These are phyloP conservation scores for Allacma fusca DNA, from an alignment of 2,888 invertebrate species.

Conservation along the genomic window DNA sequence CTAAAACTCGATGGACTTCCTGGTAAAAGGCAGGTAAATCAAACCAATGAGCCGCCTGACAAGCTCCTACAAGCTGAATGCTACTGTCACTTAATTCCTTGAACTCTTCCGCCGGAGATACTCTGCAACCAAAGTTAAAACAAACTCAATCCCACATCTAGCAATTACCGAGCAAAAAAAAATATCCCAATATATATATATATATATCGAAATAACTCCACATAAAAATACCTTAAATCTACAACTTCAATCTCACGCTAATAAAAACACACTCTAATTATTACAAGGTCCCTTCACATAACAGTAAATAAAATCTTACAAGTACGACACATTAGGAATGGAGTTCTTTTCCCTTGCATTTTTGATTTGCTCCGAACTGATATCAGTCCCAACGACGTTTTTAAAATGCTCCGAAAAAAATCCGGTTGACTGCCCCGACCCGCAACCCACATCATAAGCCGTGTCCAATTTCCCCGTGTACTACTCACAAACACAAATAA, in stretches of 20 bases:
- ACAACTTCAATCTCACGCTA: neutral
- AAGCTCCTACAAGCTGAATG: constrained; percentile 43
- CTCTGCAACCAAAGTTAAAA: constrained; percentile 54
- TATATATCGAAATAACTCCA: neutral
- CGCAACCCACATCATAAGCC: constrained; percentile 68
- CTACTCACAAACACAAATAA: constrained; percentile 46
- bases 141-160: too few relatives aligned
- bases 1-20: constrained; percentile 44
- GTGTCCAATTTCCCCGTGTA: constrained; percentile 43
- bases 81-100: constrained; percentile 24
- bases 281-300: constrained; percentile 33
- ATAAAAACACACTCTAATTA: neutral
- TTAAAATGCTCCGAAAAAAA: constrained; percentile 65
- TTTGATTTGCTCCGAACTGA: constrained; percentile 65
- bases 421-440: constrained; percentile 66
- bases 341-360: constrained; percentile 63
- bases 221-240: constrained; percentile 32
- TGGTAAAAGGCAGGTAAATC: constrained; percentile 44
- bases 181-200: too few relatives aligned
- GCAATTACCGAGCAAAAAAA: too few relatives aligned
- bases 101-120: constrained; percentile 52
- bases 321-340: constrained; percentile 61
- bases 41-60: constrained; percentile 51
- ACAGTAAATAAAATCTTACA: constrained; percentile 60
- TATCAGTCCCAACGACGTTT: constrained; percentile 66